A percentile compares a stretch with the other conserved stretches of the same genome.
phyloP scores from a whole-genome alignment of 2,113 vertebrate species.

The Paralichthys olivaceus region DNA sequence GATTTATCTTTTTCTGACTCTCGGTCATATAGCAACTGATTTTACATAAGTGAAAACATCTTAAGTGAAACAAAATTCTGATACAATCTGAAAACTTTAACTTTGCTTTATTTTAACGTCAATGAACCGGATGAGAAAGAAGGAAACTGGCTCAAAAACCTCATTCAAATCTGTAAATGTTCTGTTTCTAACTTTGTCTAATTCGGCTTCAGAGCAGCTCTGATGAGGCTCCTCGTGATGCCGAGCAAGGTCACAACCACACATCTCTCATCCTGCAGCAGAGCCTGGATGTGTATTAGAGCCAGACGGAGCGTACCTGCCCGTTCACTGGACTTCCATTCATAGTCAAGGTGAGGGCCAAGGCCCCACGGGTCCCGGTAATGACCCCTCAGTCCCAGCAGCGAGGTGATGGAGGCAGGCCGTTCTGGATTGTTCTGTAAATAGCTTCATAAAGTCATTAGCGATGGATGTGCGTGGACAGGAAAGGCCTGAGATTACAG shows the following conservation, averaged over 20 bases:
- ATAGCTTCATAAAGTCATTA: conserved; percentile 77
- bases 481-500: conserved; percentile 57
- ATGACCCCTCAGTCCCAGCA: conserved; percentile 34
- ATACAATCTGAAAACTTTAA: background rate
- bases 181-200: background rate
- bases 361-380: conserved; percentile 53
- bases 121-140: too few relatives aligned
- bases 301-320: conserved; percentile 74
- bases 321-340: conserved; percentile 48
- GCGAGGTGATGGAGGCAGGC: conserved; percentile 42
- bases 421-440: conserved; percentile 39
- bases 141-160: background rate
- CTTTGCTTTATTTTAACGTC: too few relatives aligned
- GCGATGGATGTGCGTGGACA: conserved; percentile 57
- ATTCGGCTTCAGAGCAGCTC: too few relatives aligned
- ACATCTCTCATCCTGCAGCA: background rate
- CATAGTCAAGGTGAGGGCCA: conserved; percentile 70
- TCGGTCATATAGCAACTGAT: background rate
- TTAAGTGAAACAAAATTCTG: background rate
- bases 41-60: background rate
- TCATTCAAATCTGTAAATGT: background rate
- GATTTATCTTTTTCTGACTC: background rate
- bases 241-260: background rate
- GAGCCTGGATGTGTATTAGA: conserved; percentile 70
- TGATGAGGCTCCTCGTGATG: too few relatives aligned